Evolutionary conservation across 2,888 invertebrate genomes (phyloP).

Genomic region (Caenorhabditis drosophilae): DNA sequence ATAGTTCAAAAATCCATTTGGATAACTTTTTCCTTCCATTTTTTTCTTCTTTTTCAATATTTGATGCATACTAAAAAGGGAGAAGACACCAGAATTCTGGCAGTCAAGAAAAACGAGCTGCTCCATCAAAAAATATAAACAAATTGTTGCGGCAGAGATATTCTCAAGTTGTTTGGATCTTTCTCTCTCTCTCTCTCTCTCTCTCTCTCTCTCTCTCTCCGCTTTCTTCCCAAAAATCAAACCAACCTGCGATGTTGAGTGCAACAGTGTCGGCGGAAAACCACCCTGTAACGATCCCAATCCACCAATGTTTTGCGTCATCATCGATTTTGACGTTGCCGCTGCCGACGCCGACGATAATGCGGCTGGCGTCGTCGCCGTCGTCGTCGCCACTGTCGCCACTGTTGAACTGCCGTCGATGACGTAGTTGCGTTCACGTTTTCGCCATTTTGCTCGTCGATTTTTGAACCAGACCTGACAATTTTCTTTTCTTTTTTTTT

Average conservation of each 20-base stretch:
- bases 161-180: too few relatives aligned
- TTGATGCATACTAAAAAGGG: too few relatives aligned
- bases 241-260: slow-evolving; percentile 24
- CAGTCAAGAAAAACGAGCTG: too few relatives aligned
- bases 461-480: slow-evolving; percentile 68
- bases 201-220: too few relatives aligned
- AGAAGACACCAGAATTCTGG: too few relatives aligned
- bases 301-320: slow-evolving; percentile 13
- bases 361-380: background rate
- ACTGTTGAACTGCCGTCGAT: slow-evolving; percentile 19
- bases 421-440: slow-evolving; percentile 61
- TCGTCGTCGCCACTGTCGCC: slow-evolving; percentile 8
- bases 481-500: background rate
- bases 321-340: slow-evolving; percentile 8
- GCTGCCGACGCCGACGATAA: slow-evolving; percentile 4
- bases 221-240: background rate
- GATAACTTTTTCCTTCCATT: background rate
- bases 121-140: background rate
- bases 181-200: too few relatives aligned
- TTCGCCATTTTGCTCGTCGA: slow-evolving; percentile 69
- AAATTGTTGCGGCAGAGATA: background rate
- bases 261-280: slow-evolving; percentile 36
- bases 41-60: too few relatives aligned
- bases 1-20: background rate
- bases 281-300: slow-evolving; percentile 36